These are phyloP conservation scores for Nysson spinosus DNA, from an alignment of 2,888 invertebrate genomes.

Conservation along the genomic window DNA sequence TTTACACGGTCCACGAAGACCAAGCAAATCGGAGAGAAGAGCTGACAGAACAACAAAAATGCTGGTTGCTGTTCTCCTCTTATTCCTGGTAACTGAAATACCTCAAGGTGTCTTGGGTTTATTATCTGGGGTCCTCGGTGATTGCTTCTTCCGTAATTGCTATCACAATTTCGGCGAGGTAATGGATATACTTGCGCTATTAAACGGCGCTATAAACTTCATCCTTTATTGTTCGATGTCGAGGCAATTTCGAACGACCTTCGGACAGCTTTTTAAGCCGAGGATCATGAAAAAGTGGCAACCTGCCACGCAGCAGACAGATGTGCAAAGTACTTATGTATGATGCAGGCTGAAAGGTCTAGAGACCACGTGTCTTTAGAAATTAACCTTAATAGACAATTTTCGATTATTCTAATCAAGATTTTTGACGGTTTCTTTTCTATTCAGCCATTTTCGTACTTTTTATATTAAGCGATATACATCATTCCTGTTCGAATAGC, in stretches of 20 bases:
- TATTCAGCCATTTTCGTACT: no score
- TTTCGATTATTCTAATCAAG: no score
- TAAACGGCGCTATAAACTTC: slow-evolving; percentile 96
- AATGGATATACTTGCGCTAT: slow-evolving; percentile 93
- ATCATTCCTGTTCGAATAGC: no score
- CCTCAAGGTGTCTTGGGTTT: slow-evolving; percentile 92
- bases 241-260: slow-evolving; percentile 91
- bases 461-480: no score
- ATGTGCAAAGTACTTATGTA: slow-evolving; percentile 83
- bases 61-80: slow-evolving; percentile 90
- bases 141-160: slow-evolving; percentile 87
- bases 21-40: slow-evolving; percentile 78
- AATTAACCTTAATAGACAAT: no score
- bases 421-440: no score
- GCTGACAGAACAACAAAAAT: slow-evolving; percentile 93
- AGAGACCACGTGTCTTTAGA: slow-evolving; percentile 42
- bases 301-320: slow-evolving; percentile 81
- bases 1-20: slow-evolving; percentile 30
- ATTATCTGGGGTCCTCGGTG: slow-evolving; percentile 87
- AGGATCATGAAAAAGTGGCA: slow-evolving; percentile 81
- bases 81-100: slow-evolving; percentile 93
- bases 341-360: slow-evolving; percentile 67
- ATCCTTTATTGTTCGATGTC: slow-evolving; percentile 97
- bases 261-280: slow-evolving; percentile 87
- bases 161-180: slow-evolving; percentile 91